Percentiles rank a stretch among this genome's conserved stretches.
Evolutionary conservation across 2,888 invertebrate species (phyloP).

Genomic region (Meta bourneti): DNA sequence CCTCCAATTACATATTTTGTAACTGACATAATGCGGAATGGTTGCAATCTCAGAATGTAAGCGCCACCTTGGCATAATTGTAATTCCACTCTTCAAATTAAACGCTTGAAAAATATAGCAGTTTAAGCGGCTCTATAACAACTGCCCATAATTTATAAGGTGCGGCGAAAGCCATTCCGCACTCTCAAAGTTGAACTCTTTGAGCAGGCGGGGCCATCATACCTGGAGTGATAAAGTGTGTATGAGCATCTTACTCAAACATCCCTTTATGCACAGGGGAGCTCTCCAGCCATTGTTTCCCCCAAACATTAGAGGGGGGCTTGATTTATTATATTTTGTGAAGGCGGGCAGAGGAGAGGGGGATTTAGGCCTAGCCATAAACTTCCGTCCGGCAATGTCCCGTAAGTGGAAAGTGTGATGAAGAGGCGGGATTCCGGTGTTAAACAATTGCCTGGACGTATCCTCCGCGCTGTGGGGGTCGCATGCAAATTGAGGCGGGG

Average conservation of each 20-base stretch:
- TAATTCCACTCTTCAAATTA: background rate
- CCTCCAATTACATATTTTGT: too few species aligned
- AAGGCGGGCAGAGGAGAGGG: constrained; percentile 18
- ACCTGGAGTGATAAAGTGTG: constrained; percentile 62
- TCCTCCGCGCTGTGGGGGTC: constrained; percentile 6
- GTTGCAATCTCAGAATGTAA: too few species aligned
- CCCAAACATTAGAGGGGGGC: constrained; percentile 49
- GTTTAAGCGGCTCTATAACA: background rate
- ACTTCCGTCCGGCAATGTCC: constrained; percentile 75
- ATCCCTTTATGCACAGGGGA: constrained; percentile 64
- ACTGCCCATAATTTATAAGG: background rate
- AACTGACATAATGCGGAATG: too few species aligned
- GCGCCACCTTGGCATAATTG: background rate
- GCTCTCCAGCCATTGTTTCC: constrained; percentile 59
- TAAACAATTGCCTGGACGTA: constrained; percentile 67
- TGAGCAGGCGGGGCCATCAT: background rate
- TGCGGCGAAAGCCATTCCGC: background rate
- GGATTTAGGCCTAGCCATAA: constrained; percentile 70
- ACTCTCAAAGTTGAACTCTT: background rate
- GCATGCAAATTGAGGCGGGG: constrained; percentile 17
- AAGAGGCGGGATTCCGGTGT: constrained; percentile 71
- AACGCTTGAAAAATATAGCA: background rate
- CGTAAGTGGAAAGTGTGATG: constrained; percentile 72
- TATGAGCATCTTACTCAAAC: constrained; percentile 51
- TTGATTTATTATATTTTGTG: constrained; percentile 72